Percentiles rank a stretch among this genome's conserved stretches.
These are phyloP conservation scores for Sinotaia quadrata DNA, from an alignment of 2,888 invertebrate genomes.

Conservation along the genomic window DNA sequence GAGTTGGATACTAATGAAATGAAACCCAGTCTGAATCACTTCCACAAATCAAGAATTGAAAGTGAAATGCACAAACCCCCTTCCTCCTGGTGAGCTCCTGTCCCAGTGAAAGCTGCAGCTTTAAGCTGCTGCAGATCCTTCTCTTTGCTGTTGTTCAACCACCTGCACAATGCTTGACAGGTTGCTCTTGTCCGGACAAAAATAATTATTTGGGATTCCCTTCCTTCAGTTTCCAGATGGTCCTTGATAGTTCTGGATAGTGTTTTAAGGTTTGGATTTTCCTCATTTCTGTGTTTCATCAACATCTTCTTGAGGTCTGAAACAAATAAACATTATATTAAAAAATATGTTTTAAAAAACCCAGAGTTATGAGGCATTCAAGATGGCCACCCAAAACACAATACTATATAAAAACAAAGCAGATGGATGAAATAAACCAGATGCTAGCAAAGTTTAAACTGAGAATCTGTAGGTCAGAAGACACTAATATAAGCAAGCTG, in stretches of 20 bases:
- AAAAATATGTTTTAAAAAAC: too few species aligned
- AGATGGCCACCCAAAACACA: too few species aligned
- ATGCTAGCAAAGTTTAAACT: too few species aligned
- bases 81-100: constrained; percentile 35
- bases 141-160: constrained; percentile 36
- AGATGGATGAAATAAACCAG: too few species aligned
- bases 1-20: too few species aligned
- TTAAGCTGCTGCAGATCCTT: constrained; percentile 31
- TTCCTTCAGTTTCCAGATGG: not conserved
- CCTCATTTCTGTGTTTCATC: not conserved
- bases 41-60: too few species aligned
- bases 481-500: too few species aligned
- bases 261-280: constrained; percentile 20
- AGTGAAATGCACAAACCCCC: constrained; percentile 35
- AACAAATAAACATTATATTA: not conserved
- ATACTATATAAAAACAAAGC: too few species aligned
- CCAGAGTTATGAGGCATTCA: too few species aligned
- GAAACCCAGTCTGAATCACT: too few species aligned
- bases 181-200: constrained; percentile 56
- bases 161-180: constrained; percentile 45
- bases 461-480: too few species aligned
- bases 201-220: constrained; percentile 45
- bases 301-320: constrained; percentile 22
- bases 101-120: constrained; percentile 42
- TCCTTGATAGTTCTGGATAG: not conserved